Evolutionary conservation across 2,113 vertebrate genomes (phyloP), one percentile per base, ranked within the genome.

Genomic region (Ceyx melanurus): DNA sequence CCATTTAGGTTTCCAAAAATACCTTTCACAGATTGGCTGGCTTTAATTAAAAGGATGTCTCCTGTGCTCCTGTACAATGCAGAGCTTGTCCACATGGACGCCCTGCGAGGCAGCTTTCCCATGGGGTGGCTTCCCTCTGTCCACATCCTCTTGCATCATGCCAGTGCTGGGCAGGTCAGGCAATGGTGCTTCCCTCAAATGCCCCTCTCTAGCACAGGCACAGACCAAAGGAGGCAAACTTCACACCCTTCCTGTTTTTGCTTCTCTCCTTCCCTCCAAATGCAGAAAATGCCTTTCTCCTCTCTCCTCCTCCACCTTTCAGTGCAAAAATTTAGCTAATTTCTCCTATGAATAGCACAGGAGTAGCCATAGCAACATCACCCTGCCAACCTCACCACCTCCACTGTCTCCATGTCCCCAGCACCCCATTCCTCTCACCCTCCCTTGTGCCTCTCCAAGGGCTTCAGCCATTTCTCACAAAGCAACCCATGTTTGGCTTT

Each of bases 341-440:
- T 96, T 96, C 90, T 95, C 92, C 95, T 95, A 96, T 95, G 95
- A 97, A 97, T 93, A 97, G 96, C 90, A 96, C 80, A 15, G 54
- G 73, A 97, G 97, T 97, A 97, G 97, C 96, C 97, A 97, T 97
- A 95, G 97, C 97, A 97, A 97, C 97, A 96, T 96, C 95, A 96
- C 95, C 95, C 95, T 97, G 96, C 94, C 97, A 97, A 96, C 96
- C 97, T 96, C 94, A 92, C 96, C 96, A 97, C 95, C 97, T 96
- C 95, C 94, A 93, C 88, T 95, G 92, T 89, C 95, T 96, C 93
- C 3, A 13, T 93, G 94, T 94, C 94, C 93, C 89, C 87, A 0
- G 93, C 89, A 86, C 91, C 93, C 93, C 40, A n/a, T 75, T 95
- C 86, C 93, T 92, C 94, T 95, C 96, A 89, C 87, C 92, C 91